phyloP scores from a whole-genome alignment of 1,140 invertebrate species.

The Lordiphosa stackelbergi region DNA sequence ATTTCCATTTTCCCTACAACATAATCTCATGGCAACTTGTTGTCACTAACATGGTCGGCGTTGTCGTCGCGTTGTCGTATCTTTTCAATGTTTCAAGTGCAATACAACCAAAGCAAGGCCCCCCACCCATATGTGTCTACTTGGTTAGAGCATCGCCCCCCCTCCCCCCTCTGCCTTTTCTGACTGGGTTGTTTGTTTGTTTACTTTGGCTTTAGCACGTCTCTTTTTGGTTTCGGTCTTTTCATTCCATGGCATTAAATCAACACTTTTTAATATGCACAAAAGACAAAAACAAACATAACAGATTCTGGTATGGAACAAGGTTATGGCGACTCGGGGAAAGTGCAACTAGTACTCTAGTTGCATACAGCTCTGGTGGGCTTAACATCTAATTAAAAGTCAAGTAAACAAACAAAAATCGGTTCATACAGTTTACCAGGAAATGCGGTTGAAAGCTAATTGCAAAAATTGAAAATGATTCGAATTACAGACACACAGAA shows the following conservation, averaged over 20 bases:
- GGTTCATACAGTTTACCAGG: conserved; percentile 25
- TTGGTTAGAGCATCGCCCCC: conserved; percentile 1
- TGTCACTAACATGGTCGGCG: conserved; percentile 27
- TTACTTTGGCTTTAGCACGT: conserved; percentile 35
- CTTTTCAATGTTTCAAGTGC: conserved; percentile 28
- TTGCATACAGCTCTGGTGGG: not conserved
- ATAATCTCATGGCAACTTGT: conserved; percentile 28
- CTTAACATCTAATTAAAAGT: conserved; percentile 41
- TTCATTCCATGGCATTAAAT: conserved; percentile 22
- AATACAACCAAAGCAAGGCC: conserved; percentile 30
- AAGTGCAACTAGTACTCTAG: conserved; percentile 5
- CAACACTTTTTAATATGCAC: conserved; percentile 44
- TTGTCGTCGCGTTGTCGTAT: not conserved
- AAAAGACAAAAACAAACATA: conserved; percentile 19
- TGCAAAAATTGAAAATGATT: conserved; percentile 25
- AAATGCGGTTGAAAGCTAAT: conserved; percentile 21
- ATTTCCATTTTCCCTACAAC: conserved; percentile 23
- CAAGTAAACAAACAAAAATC: conserved; percentile 18
- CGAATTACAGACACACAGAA: conserved; percentile 9
- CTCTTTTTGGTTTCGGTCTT: conserved; percentile 6
- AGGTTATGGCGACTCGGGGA: conserved; percentile 9
- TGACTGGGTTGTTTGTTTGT: conserved; percentile 40
- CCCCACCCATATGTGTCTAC: conserved; percentile 7
- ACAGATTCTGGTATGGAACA: conserved; percentile 35
- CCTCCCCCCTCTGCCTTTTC: not conserved